Evolutionary conservation across 2,797 vertebrate species (phyloP).

Genomic region (Sternotherus odoratus): DNA sequence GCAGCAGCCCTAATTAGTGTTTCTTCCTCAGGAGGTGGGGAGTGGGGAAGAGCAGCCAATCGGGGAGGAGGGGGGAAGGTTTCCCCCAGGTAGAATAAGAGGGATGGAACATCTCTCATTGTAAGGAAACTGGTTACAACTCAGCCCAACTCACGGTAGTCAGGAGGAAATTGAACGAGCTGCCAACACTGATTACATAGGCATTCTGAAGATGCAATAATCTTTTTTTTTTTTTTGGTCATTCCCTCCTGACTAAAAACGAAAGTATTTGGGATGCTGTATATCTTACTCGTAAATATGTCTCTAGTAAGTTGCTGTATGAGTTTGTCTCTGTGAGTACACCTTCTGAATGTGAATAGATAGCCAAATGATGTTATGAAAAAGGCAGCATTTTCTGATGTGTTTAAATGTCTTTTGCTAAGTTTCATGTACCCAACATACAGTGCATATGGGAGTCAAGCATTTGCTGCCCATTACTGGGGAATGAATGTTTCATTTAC

Average conservation of each 20-base stretch:
- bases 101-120: accelerated
- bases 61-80: neutral
- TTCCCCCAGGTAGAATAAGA: neutral
- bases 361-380: neutral
- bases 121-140: neutral
- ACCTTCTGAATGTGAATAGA: accelerated
- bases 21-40: neutral
- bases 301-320: neutral
- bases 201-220: neutral
- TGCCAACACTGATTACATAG: neutral
- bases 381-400: neutral
- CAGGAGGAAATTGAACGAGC: neutral
- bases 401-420: neutral
- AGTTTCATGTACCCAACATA: accelerated
- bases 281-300: neutral
- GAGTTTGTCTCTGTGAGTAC: neutral
- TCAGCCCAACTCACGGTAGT: neutral
- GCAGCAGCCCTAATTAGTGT: neutral
- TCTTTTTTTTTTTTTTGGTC: no score
- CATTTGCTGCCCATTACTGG: neutral
- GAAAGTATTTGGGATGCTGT: neutral
- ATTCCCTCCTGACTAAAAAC: neutral
- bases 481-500: neutral
- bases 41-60: neutral
- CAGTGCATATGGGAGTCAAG: neutral